Evolutionary conservation across 2,113 vertebrate species (phyloP), one percentile per base, ranked within the genome.

Genomic region (Eurypyga helias): DNA sequence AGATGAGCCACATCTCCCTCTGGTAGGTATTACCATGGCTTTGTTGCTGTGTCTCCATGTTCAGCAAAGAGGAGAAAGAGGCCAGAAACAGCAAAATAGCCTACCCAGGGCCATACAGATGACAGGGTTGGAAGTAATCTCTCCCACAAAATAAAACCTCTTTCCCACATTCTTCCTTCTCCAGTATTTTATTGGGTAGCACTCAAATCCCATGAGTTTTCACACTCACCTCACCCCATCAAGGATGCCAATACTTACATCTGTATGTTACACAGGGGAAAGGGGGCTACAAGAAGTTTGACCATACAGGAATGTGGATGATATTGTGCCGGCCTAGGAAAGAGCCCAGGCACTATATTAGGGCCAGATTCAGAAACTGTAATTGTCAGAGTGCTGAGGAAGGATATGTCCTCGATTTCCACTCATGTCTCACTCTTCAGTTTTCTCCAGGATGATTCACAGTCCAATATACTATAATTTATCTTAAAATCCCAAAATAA

Each of bases 151-250:
- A 24, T 10, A 66, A 90, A 49, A 3, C 4, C 36, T 45, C 19
- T 28, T 58, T 76, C 4, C 2, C 20, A 38, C 0, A 0, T 43
- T 17, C 6, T 80, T 87, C 3, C 6, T 64, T 80, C 17, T 66
- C 45, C 24, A 19, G 28, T 24, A 34, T 31, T 60, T 60, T 41
- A 58, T 31, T 46, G 33, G 20, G 11, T 7, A 60, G 46, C 10
- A 19, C 13, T 38, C 34, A 71, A 84, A 87, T 3, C 11, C 26
- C 19, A 7, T 6, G 6, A 70, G 17, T 8, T 60, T 83, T 72
- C 87, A n/a, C 26, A 38, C 20, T 65, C 20, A 4, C 5, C 17
- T 60, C 43, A 52, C 26, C 8, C 17, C 7, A 57, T 11, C 15
- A 75, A 31, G 31, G 36, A 25, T 16, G 21, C 4, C 48, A 80